phyloP scores from a whole-genome alignment of 2,797 vertebrate species.

The Bufotes viridis region DNA sequence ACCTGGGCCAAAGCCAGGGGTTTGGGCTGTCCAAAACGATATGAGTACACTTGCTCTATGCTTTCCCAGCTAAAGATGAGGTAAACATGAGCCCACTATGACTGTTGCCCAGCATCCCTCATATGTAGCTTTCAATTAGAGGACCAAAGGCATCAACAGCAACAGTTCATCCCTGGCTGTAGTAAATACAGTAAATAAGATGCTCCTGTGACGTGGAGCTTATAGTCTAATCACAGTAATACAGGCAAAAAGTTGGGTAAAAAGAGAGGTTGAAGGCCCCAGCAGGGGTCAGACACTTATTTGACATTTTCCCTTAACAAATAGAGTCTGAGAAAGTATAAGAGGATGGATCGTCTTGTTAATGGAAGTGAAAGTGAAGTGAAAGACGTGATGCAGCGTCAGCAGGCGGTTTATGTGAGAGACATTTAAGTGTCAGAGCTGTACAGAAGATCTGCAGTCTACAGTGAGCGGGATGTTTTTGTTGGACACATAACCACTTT shows the following conservation, averaged over 20 bases:
- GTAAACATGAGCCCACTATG: not conserved
- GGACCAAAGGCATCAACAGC: not conserved
- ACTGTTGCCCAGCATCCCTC: not conserved
- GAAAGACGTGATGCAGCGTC: not conserved
- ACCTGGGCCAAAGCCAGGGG: not conserved
- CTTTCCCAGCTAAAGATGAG: not conserved
- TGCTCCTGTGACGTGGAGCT: not conserved
- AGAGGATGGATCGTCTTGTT: not conserved
- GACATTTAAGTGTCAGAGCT: not conserved
- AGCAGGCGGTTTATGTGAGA: not conserved
- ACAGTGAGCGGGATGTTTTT: not conserved
- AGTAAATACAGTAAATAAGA: not conserved
- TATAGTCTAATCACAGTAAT: not conserved
- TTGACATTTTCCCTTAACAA: not conserved
- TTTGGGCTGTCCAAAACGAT: not conserved
- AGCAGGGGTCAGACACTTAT: not conserved
- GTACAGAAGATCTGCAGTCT: conserved; percentile 9
- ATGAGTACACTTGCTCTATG: not conserved
- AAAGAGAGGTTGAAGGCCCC: conserved; percentile 19
- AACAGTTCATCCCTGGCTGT: not conserved
- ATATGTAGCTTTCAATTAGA: not conserved
- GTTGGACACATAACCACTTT: not conserved
- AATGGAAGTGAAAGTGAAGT: conserved; percentile 25
- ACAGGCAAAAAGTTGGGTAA: not conserved
- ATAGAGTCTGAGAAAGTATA: not conserved